Evolutionary conservation across 2,113 vertebrate genomes (phyloP), one percentile per base, ranked within the genome.

Genomic region (Nycticryphes semicollaris): DNA sequence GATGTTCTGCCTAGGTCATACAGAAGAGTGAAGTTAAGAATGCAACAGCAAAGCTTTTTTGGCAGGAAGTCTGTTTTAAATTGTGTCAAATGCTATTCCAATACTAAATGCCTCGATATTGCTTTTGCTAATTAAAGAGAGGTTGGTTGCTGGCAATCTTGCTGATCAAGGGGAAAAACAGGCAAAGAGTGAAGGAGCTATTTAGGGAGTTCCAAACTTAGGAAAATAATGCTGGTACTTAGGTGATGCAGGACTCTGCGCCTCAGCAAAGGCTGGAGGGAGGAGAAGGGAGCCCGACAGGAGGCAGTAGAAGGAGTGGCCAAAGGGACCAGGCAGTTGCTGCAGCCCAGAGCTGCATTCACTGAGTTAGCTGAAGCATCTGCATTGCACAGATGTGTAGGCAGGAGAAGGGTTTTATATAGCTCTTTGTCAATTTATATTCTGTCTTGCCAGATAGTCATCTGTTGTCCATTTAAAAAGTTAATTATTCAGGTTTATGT

Each of bases 101-200:
- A 75, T 21, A 62, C 35, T 75, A 95, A 90, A 86, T 16, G 31
- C 9, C 18, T 91, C 1, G 0, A 18, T 50, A 20, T 7, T 74
- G 51, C n/a, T 70, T 30, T 22, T 93, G 54, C 47, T 95, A 94
- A 96, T 88, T 86, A 41, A 84, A 89, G 70, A 92, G 60, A 81
- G 2, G 6, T 57, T 56, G 57, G 33, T 53, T 94, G 39, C 45
- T 45, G 13, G 24, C 41, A 90, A 16, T 84, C 14, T 63, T 90
- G 62, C 86, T 95, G 88, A 93, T 53, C 48, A 76, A 94, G 50
- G 57, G 22, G 41, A 64, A 93, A 93, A 69, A 1, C 23, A 81
- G 39, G 35, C 12, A 68, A 78, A 48, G 62, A 75, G 24, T 2
- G 6, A 62, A 69, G 11, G 30, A 87, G 57, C 54, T 62, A 1